Evolutionary conservation across 2,888 invertebrate genomes (phyloP), one percentile per base, ranked within the genome.

Genomic region (Incurvaria masculella): DNA sequence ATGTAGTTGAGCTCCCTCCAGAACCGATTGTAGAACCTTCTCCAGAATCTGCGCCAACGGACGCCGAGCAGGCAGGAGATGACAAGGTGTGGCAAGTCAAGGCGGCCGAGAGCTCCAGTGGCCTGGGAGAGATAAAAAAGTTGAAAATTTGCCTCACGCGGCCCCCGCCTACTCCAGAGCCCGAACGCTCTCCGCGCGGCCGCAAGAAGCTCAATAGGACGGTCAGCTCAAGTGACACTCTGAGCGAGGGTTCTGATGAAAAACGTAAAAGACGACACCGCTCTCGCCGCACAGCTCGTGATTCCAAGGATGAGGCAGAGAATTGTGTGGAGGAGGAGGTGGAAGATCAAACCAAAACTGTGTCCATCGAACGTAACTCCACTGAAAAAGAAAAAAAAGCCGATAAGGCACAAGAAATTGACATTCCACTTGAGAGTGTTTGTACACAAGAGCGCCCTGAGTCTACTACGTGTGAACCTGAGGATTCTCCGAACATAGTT

Each of bases 131-230:
- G 61, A 84, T 85, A 57, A 80, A 84, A 57, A 85, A 85, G 62
- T 61, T 85, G 21, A 86, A 85, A 62, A 76, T 86, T 55, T 85
- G 83, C 58, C 65, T 85, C 53, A 81, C 83, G 48, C 78, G 84
- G 21, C 81, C 81, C 1, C 70, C 80, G 1, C 73, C 78, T 11
- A 80, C 81, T 10, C 80, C 81, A 1, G 82, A 82, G 59, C 68
- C 61, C 1, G 80, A 79, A 50, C 72, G 76, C 53, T 79, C 80
- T 6, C 79, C 79, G 21, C 69, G 79, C 11, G 74, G 80, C 53
- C 75, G 73, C 55, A 72, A 78, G 56, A 81, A 81, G 63, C 72
- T 72, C 58, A 70, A 74, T 3, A 67, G 76, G 33, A 75, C 81
- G 11, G 71, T 75, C 8, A 78, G 79, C 56, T 75, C 78, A 6